A percentile compares a stretch with the other conserved stretches of the same genome.
phyloP scores from a whole-genome alignment of 1,140 invertebrate genomes.

The Samia ricini region DNA sequence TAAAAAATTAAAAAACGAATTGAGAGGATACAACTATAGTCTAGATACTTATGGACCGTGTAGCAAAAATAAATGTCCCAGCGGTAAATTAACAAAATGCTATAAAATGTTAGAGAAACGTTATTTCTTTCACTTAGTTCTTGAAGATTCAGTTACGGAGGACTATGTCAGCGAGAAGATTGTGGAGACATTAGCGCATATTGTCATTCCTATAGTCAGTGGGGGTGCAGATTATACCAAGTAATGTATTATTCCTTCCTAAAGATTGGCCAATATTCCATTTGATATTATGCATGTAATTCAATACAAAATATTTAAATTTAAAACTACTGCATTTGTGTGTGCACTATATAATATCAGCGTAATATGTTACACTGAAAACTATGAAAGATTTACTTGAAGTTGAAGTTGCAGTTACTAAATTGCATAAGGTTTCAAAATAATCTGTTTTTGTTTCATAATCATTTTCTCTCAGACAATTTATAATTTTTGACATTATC shows the following conservation, averaged over 20 bases:
- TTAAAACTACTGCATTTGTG: too few species aligned
- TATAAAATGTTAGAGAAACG: conserved; percentile 48
- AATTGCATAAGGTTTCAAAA: too few species aligned
- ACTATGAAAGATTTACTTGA: too few species aligned
- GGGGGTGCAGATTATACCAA: conserved; percentile 63
- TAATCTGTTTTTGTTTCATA: too few species aligned
- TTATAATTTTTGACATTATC: too few species aligned
- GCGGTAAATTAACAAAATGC: conserved; percentile 34
- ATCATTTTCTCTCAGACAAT: too few species aligned
- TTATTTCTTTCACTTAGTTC: conserved; percentile 55
- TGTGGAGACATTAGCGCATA: conserved; percentile 68
- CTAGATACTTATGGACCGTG: conserved; percentile 54
- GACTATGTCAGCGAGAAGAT: conserved; percentile 83
- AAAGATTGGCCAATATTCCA: background rate
- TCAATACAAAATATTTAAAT: too few species aligned
- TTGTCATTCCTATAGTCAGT: conserved; percentile 74
- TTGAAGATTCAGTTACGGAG: conserved; percentile 61
- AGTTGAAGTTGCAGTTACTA: too few species aligned
- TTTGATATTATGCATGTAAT: too few species aligned
- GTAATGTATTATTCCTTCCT: conserved; percentile 24
- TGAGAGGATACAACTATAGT: conserved; percentile 47
- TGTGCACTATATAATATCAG: too few species aligned
- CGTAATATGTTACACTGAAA: too few species aligned
- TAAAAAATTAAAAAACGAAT: conserved; percentile 42
- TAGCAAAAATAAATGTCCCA: conserved; percentile 44